A percentile compares a stretch with the other conserved stretches of the same genome.
phyloP scores from a whole-genome alignment of 2,113 vertebrate species.

The Bombycilla garrulus region DNA sequence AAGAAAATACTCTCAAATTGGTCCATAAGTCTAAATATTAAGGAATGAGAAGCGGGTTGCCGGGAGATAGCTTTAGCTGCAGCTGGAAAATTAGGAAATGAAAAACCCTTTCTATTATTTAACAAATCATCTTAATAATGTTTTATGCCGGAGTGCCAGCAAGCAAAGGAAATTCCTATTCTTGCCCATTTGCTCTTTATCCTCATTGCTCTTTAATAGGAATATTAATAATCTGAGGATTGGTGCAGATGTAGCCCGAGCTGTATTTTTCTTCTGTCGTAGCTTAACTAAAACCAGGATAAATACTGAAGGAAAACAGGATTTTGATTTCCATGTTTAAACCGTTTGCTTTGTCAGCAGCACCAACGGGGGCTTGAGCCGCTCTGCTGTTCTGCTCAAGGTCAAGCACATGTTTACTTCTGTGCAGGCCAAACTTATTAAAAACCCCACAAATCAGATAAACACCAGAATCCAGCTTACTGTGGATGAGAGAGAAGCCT shows the following conservation, averaged over 20 bases:
- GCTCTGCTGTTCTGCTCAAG: not conserved
- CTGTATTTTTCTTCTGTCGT: not conserved
- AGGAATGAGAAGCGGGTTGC: slow-evolving; percentile 67
- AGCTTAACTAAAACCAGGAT: not conserved
- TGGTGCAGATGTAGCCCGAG: not conserved
- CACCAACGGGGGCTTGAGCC: not conserved
- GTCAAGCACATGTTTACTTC: not conserved
- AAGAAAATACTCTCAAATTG: slow-evolving; percentile 86
- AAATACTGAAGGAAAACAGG: not conserved
- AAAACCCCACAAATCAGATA: slow-evolving; percentile 42
- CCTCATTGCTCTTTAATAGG: slow-evolving; percentile 24
- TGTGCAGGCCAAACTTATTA: not conserved
- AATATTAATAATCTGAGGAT: slow-evolving; percentile 19
- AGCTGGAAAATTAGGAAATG: slow-evolving; percentile 71
- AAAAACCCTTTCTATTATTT: slow-evolving; percentile 79
- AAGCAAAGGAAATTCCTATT: slow-evolving; percentile 9
- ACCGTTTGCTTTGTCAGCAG: not conserved
- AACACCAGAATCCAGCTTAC: slow-evolving; percentile 8
- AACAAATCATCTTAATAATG: slow-evolving; percentile 75
- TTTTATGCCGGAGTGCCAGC: slow-evolving; percentile 22
- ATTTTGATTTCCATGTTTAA: not conserved
- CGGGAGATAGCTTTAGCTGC: slow-evolving; percentile 60
- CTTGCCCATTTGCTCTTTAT: slow-evolving; percentile 16
- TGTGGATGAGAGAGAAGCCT: not conserved
- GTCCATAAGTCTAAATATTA: slow-evolving; percentile 89